Base-by-base conservation (phyloP, 2,888 invertebrate genomes). In the Yponomeuta cagnagella region DNA sequence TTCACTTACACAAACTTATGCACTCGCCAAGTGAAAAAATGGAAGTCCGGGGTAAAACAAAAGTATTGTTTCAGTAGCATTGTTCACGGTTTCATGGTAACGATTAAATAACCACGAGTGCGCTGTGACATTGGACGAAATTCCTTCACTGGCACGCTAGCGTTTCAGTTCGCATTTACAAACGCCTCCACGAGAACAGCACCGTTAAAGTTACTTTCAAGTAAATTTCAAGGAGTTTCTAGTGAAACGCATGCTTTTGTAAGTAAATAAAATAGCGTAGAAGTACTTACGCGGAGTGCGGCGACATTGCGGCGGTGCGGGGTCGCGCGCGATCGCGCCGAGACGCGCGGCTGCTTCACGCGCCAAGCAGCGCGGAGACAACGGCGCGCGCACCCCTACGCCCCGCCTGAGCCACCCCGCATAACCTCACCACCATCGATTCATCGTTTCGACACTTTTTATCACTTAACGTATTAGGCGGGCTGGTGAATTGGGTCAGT, bases 341-440 rank as follows among this genome's bases (percentile, higher is more conserved):
- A 15, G 15, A 15, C 52, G 12, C 52, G 15, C 52, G 15, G 52
- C 52, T 1, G 52, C 52, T 58, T 12, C 52, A 15, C 15, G 15
- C 52, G 52, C 52, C 52, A 58, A 58, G 52, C 15, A 15, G 52
- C 76, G 78, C 78, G 73, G 80, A 75, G 74, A 73, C 73, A 69
- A 69, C 76, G 79, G 79, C 83, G 83, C 87, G 87, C 87, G 85
- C 84, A 82, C 69, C 72, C 76, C 74, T 75, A 74, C 74, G 73
- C 73, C 71, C 75, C 74, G 69, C 71, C 69, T 71, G 75, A 73
- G 74, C 74, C 15, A 75, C 77, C 75, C 79, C 76, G 75, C 76
- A 74, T 73, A 74, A 76, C 74, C 77, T 76, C 76, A 77, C 76
- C 74, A 78, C 80, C 85, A 87, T 87, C 83, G 84, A 86, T 86